A percentile compares a stretch with the other conserved stretches of the same genome.
These are phyloP conservation scores for Entelurus aequoreus DNA, from an alignment of 2,113 vertebrate species.

Conservation along the genomic window DNA sequence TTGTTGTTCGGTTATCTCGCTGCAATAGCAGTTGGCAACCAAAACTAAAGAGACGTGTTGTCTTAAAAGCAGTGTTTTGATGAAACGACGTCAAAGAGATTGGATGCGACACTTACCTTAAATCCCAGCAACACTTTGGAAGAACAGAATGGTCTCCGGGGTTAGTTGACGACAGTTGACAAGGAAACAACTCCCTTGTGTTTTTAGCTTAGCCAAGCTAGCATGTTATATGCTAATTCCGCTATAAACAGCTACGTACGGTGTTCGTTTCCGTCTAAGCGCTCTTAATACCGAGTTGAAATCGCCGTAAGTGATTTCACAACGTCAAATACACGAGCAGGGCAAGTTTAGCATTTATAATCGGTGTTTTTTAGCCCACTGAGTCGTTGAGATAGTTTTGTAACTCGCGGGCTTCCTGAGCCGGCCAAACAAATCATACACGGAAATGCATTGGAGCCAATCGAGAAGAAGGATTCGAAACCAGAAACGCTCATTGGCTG, in stretches of 20 bases:
- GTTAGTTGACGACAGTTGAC: slow-evolving; percentile 49
- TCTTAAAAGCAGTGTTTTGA: background rate
- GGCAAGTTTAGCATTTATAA: background rate
- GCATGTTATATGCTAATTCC: slow-evolving; percentile 25
- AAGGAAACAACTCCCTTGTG: slow-evolving; percentile 43
- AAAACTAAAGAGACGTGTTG: background rate
- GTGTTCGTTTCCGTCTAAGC: background rate
- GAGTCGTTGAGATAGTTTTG: background rate
- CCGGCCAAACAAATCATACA: background rate
- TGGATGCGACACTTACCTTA: slow-evolving; percentile 23
- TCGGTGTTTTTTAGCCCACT: background rate
- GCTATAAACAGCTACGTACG: slow-evolving; percentile 17
- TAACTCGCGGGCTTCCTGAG: slow-evolving; percentile 44
- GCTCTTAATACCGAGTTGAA: background rate
- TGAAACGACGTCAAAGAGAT: background rate
- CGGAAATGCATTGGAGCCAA: slow-evolving; percentile 42
- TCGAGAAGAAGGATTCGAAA: slow-evolving; percentile 28
- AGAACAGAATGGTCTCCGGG: background rate
- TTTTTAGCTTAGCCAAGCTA: slow-evolving; percentile 13
- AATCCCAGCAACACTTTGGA: background rate
- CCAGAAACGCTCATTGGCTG: slow-evolving; percentile 33
- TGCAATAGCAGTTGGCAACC: background rate
- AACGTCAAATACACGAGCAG: background rate
- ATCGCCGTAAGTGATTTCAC: background rate
- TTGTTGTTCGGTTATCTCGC: slow-evolving; percentile 22